Percentiles rank a stretch among this genome's conserved stretches.
These are phyloP conservation scores for Apocrypta bakeri DNA, from an alignment of 1,140 invertebrate genomes.

Conservation along the genomic window DNA sequence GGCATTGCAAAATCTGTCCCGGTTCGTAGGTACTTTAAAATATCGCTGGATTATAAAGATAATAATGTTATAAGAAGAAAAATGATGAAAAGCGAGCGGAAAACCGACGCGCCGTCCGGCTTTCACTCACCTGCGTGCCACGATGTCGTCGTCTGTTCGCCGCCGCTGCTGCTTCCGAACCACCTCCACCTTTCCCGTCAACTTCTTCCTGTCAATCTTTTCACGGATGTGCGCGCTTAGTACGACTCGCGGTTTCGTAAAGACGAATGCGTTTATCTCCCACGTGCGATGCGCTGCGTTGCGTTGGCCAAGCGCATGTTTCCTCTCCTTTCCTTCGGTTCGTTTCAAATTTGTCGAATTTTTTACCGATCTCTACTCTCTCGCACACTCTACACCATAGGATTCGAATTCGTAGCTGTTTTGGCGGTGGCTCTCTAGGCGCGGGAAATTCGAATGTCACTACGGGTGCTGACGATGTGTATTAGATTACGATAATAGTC, in stretches of 20 bases:
- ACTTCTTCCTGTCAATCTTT: background rate
- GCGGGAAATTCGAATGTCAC: background rate
- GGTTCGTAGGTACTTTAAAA: too few relatives aligned
- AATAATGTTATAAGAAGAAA: background rate
- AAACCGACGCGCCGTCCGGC: background rate
- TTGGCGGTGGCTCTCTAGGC: background rate
- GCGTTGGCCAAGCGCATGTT: slow-evolving; percentile 36
- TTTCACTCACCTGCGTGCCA: slow-evolving; percentile 49
- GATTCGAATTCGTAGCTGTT: background rate
- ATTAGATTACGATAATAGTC: background rate
- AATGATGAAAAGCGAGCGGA: background rate
- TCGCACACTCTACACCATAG: background rate
- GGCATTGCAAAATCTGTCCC: too few relatives aligned
- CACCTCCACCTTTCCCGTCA: slow-evolving; percentile 30
- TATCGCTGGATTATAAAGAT: background rate
- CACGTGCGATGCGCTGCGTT: slow-evolving; percentile 21
- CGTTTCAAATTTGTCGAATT: background rate
- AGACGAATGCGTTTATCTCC: slow-evolving; percentile 25
- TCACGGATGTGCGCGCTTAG: background rate
- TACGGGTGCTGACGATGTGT: too few relatives aligned
- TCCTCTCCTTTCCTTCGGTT: background rate
- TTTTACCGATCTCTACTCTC: background rate
- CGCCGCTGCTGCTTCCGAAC: slow-evolving; percentile 11
- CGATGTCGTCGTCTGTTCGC: slow-evolving; percentile 21
- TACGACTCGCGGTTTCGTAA: slow-evolving; percentile 17